Conservation (phyloP, 64 coral and sea anemone genomes). For the Anthopleura sola region DNA sequence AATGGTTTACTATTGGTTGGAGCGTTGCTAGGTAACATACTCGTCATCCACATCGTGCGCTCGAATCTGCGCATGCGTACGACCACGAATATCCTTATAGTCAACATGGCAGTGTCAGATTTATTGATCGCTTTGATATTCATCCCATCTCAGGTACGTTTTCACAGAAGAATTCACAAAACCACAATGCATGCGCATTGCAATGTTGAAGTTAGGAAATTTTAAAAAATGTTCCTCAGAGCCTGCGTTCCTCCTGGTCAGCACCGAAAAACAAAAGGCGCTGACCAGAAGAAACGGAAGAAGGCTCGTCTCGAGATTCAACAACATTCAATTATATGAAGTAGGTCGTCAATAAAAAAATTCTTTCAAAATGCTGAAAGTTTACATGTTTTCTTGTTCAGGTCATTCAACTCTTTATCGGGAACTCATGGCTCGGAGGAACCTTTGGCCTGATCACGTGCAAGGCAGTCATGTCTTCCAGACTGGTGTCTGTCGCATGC, state of each 20-base stretch:
- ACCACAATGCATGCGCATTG: too few relatives aligned
- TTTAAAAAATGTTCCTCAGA: too few relatives aligned
- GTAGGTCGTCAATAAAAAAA: too few relatives aligned
- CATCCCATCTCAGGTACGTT: slow-evolving; percentile 11
- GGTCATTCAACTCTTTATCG: not conserved
- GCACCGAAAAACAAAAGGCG: too few relatives aligned
- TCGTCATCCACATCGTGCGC: not conserved
- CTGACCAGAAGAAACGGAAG: too few relatives aligned
- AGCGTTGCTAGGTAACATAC: slow-evolving; percentile 13
- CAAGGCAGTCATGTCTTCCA: not conserved
- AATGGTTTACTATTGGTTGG: not conserved
- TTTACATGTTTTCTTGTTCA: not conserved
- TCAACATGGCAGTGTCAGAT: slow-evolving; percentile 16
- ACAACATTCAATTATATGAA: too few relatives aligned
- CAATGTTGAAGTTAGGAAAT: too few relatives aligned
- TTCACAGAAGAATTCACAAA: not conserved
- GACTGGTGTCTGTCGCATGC: slow-evolving; percentile 3
- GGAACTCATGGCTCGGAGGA: not conserved
- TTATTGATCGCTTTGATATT: not conserved
- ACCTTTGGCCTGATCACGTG: not conserved
- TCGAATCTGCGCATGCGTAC: slow-evolving; percentile 7
- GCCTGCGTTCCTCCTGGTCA: too few relatives aligned
- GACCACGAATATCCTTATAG: not conserved
- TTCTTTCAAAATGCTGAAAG: too few relatives aligned
- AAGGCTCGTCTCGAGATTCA: too few relatives aligned